Conservation (phyloP, 1,140 invertebrate species). For the Goniozus legneri region DNA sequence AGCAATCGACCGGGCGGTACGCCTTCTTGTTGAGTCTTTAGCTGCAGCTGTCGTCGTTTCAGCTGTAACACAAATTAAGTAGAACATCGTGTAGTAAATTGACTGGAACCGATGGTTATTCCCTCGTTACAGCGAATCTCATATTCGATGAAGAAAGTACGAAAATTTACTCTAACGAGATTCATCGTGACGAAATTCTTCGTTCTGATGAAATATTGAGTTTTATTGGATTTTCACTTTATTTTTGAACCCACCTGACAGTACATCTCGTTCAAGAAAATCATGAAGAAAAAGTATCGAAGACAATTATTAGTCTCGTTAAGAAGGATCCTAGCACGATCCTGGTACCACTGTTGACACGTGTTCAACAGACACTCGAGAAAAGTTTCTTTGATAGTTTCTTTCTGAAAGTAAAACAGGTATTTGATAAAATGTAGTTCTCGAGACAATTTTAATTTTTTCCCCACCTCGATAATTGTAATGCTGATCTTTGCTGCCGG, state of each 20-base stretch:
- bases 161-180: too few species aligned
- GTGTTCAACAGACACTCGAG: conserved; percentile 83
- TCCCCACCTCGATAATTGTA: conserved; percentile 70
- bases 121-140: too few species aligned
- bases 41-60: conserved; percentile 70
- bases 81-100: background rate
- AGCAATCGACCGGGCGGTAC: conserved; percentile 70
- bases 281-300: conserved; percentile 71
- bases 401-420: conserved; percentile 57
- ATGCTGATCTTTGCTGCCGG: conserved; percentile 79
- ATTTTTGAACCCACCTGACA: conserved; percentile 59
- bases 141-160: too few species aligned
- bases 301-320: conserved; percentile 34
- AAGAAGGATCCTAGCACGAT: conserved; percentile 65
- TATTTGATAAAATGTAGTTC: background rate
- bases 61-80: conserved; percentile 45
- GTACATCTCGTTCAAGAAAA: conserved; percentile 85
- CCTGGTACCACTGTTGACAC: conserved; percentile 86
- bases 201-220: too few species aligned
- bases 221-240: background rate
- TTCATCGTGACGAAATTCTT: too few species aligned
- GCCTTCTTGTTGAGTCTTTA: conserved; percentile 64
- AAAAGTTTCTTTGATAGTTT: conserved; percentile 82
- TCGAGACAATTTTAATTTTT: background rate
- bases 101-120: too few species aligned